phyloP scores from a whole-genome alignment of 1,140 invertebrate genomes.

The Andrena cerasifolii region DNA sequence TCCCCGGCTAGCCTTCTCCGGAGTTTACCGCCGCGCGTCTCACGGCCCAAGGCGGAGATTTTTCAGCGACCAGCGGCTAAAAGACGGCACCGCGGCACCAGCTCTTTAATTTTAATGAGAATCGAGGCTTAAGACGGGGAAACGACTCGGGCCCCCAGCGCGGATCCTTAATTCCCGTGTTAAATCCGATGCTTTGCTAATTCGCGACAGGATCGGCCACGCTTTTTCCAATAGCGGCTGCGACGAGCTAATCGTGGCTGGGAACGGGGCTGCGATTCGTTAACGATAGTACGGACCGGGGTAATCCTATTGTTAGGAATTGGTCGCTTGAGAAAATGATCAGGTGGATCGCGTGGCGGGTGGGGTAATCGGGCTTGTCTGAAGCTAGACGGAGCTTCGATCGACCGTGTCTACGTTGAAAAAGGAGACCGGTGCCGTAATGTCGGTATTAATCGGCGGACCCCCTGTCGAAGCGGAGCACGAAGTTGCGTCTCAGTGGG shows the following conservation, averaged over 20 bases:
- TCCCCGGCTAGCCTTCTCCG: not conserved
- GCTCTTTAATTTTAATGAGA: conserved; percentile 60
- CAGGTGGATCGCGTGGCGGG: no score
- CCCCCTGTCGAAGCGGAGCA: no score
- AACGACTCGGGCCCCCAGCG: conserved; percentile 40
- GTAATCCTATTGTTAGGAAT: no score
- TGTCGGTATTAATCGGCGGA: no score
- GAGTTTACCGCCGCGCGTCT: conserved; percentile 1
- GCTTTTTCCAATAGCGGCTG: not conserved
- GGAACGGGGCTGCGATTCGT: no score
- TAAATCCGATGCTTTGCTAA: conserved; percentile 55
- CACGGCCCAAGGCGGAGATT: conserved; percentile 6
- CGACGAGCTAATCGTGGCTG: conserved; percentile 34
- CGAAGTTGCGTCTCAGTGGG: no score
- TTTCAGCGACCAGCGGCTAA: not conserved
- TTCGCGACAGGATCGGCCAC: conserved; percentile 39
- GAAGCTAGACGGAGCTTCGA: no score
- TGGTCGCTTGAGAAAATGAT: not conserved
- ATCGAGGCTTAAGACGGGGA: conserved; percentile 49
- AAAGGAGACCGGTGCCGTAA: no score
- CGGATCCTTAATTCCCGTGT: conserved; percentile 43
- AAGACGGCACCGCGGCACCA: not conserved
- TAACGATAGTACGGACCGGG: no score
- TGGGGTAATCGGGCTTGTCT: no score
- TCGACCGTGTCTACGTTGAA: no score